Base-by-base conservation (phyloP, 2,113 vertebrate genomes). In the Brachyhypopomus occidentalis region DNA sequence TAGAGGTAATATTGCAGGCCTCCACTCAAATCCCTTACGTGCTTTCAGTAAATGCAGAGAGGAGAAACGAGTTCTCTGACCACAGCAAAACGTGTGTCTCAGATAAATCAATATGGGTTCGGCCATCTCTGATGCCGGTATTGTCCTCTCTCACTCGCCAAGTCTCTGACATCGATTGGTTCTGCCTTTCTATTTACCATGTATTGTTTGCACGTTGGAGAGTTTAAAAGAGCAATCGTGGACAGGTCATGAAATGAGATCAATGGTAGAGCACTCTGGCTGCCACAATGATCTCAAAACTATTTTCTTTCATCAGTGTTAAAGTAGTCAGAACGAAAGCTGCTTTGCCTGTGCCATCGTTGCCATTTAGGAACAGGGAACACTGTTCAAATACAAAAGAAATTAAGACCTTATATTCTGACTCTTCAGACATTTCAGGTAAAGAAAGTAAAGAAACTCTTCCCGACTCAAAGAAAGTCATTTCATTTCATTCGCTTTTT, bases 111-210 rank as follows among this genome's bases (percentile, higher is more conserved):
- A 66, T 56, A 48, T 0, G 27, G 38, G 34, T 70, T 78, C 17
- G 30, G 23, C 12, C 45, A 52, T 36, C 27, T 67, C 64, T 67
- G 64, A 30, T 36, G 30, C 30, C 17, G 56, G 45, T 71, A 41
- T 58, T 63, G 27, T 56, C 56, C 63, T 66, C 72, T 58, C 63
- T 5, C 19, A 12, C 58, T 63, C 70, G 48, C 55, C 19, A 30
- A 60, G 48, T 67, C 60, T 79, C 67, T 62, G 60, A 62, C 71
- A 81, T 81, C 22, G 63, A 81, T 81, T 75, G 17, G 67, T 75
- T 75, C 75, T 74, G 34, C 69, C 64, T 81, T 75, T 69, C 79
- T 69, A 56, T 81, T 67, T 81, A 81, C 72, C 72, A 59, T 75
- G 67, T 74, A 58, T 75, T 81, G 79, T 81, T 75, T 81, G 72